Evolutionary conservation across 1,140 invertebrate species (phyloP).

Genomic region (Liolophura sinensis): DNA sequence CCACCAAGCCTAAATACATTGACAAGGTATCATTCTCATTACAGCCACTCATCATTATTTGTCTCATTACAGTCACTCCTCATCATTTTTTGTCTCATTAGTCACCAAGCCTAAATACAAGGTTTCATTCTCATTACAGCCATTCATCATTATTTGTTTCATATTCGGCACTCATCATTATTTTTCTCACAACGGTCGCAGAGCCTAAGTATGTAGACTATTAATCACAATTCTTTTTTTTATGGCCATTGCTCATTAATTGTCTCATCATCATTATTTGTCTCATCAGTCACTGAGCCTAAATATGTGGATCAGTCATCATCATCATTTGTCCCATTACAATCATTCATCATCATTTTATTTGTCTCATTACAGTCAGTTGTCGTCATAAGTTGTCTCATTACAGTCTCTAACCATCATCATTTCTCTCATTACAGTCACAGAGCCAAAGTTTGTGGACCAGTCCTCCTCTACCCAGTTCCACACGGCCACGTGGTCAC

Average conservation of each 20-base stretch:
- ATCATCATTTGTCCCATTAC: neutral
- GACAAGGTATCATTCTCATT: too few relatives aligned
- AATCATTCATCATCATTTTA: neutral
- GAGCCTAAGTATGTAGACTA: neutral
- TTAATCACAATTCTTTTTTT: too few relatives aligned
- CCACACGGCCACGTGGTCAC: slow-evolving; percentile 31
- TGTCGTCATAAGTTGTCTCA: neutral
- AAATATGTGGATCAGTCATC: neutral
- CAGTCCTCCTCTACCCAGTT: slow-evolving; percentile 12
- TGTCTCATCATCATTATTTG: too few relatives aligned
- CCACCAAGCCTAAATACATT: too few relatives aligned
- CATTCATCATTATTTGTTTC: too few relatives aligned
- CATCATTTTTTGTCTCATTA: neutral
- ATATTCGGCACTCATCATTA: too few relatives aligned
- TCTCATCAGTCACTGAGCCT: too few relatives aligned
- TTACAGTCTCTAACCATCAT: slow-evolving; percentile 7
- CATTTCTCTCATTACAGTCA: slow-evolving; percentile 9
- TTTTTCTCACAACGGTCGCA: slow-evolving; percentile 9
- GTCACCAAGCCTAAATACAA: too few relatives aligned
- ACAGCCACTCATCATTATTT: too few relatives aligned
- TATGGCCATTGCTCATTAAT: too few relatives aligned
- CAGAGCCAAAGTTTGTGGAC: neutral
- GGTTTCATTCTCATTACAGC: too few relatives aligned
- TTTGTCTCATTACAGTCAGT: neutral
- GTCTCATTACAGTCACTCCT: neutral